Percentiles rank a stretch among this genome's conserved stretches.
These are phyloP conservation scores for Epicampocera succincta DNA, from an alignment of 2,888 invertebrate species.

Conservation along the genomic window DNA sequence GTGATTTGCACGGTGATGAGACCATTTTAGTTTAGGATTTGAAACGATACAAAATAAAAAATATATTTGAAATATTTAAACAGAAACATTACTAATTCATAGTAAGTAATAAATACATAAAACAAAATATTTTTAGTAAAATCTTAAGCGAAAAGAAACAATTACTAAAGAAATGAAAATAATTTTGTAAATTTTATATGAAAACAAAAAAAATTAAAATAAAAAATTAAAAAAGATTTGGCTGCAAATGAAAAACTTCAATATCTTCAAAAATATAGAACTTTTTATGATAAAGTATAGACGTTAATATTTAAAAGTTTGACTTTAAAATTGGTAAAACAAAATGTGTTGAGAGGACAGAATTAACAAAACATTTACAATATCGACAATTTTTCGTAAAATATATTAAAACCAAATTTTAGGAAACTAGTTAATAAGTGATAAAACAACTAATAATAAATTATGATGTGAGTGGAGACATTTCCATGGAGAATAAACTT, in stretches of 20 bases:
- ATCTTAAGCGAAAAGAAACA: slow-evolving; percentile 37
- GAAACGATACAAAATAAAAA: slow-evolving; percentile 71
- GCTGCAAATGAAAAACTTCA: slow-evolving; percentile 5
- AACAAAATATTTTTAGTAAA: slow-evolving; percentile 58
- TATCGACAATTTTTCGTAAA: slow-evolving; percentile 54
- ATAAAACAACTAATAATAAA: slow-evolving; percentile 39
- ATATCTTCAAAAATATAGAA: not conserved
- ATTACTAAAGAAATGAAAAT: slow-evolving; percentile 59
- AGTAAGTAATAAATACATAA: slow-evolving; percentile 59
- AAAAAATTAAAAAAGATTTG: slow-evolving; percentile 9
- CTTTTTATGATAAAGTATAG: slow-evolving; percentile 11
- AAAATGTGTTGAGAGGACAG: slow-evolving; percentile 54
- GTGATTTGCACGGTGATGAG: slow-evolving; percentile 82
- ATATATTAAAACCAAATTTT: slow-evolving; percentile 48
- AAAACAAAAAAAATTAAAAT: slow-evolving; percentile 35
- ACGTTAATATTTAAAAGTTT: slow-evolving; percentile 30
- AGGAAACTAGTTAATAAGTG: slow-evolving; percentile 60
- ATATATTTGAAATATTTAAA: slow-evolving; percentile 62
- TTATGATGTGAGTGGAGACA: slow-evolving; percentile 43
- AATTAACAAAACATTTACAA: slow-evolving; percentile 51
- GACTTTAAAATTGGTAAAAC: slow-evolving; percentile 54
- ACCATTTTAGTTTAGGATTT: slow-evolving; percentile 79
- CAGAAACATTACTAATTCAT: slow-evolving; percentile 33
- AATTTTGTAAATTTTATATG: slow-evolving; percentile 68
- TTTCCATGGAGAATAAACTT: slow-evolving; percentile 33